Percentiles rank a stretch among this genome's conserved stretches.
These are phyloP conservation scores for Adoxophyes honmai DNA, from an alignment of 1,140 invertebrate species.

Conservation along the genomic window DNA sequence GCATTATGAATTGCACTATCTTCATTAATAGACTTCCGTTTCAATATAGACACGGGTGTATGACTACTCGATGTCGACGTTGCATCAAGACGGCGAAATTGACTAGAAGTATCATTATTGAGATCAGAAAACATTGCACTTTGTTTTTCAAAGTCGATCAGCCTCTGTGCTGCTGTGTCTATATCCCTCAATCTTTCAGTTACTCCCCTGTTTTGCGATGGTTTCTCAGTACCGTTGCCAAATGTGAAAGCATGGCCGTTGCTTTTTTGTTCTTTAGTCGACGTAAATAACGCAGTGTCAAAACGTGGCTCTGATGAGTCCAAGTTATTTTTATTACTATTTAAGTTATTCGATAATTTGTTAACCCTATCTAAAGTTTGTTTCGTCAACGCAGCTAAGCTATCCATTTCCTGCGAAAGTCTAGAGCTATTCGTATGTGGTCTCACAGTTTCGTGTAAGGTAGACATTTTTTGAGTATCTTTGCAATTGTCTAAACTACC, in stretches of 20 bases:
- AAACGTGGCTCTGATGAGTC: constrained; percentile 48
- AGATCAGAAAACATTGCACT: constrained; percentile 74
- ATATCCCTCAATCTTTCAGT: constrained; percentile 71
- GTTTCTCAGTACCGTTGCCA: constrained; percentile 47
- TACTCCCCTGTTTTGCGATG: constrained; percentile 54
- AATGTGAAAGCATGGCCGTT: constrained; percentile 56
- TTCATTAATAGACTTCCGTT: constrained; percentile 83
- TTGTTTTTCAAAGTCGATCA: constrained; percentile 76
- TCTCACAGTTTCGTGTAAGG: constrained; percentile 65
- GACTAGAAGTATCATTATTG: constrained; percentile 70
- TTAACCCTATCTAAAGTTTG: constrained; percentile 83
- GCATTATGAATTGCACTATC: constrained; percentile 76
- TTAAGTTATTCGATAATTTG: constrained; percentile 78
- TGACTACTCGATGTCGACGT: constrained; percentile 63
- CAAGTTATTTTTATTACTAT: constrained; percentile 65
- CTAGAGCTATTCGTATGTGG: constrained; percentile 60
- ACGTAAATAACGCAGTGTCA: constrained; percentile 46
- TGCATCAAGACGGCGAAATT: constrained; percentile 63
- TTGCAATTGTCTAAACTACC: constrained; percentile 42
- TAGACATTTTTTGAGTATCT: constrained; percentile 54
- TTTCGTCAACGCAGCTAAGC: constrained; percentile 81
- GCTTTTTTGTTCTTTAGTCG: constrained; percentile 49
- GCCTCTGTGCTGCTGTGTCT: constrained; percentile 72
- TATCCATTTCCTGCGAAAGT: constrained; percentile 80
- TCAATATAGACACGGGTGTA: constrained; percentile 86